A percentile compares a stretch with the other conserved stretches of the same genome.
Evolutionary conservation across 2,888 invertebrate species (phyloP).

Genomic region (Ommatoiulus sabulosus): DNA sequence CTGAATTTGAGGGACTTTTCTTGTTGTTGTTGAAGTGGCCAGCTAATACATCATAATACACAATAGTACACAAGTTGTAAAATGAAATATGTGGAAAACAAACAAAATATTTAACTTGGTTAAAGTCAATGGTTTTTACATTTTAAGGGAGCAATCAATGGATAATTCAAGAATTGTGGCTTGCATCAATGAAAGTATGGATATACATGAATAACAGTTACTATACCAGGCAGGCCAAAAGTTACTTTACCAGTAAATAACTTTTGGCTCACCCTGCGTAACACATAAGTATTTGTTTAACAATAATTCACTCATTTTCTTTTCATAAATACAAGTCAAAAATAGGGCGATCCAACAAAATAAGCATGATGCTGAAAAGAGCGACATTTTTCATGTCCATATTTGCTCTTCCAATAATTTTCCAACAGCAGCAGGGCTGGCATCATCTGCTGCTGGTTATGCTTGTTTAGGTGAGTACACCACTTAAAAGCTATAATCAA

Average conservation of each 20-base stretch:
- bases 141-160: slow-evolving; percentile 77
- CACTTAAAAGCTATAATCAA: slow-evolving; percentile 11
- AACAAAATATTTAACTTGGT: too few relatives aligned
- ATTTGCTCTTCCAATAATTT: slow-evolving; percentile 96
- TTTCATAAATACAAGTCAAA: neutral
- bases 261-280: too few relatives aligned
- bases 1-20: too few relatives aligned
- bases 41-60: too few relatives aligned
- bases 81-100: too few relatives aligned
- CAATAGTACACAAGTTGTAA: too few relatives aligned
- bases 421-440: slow-evolving; percentile 97
- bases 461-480: slow-evolving; percentile 83
- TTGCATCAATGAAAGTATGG: slow-evolving; percentile 79
- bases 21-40: too few relatives aligned
- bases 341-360: neutral
- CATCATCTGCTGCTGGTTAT: slow-evolving; percentile 98
- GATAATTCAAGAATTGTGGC: slow-evolving; percentile 79
- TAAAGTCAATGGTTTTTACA: neutral
- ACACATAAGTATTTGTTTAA: too few relatives aligned
- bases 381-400: slow-evolving; percentile 77
- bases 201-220: neutral
- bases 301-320: too few relatives aligned
- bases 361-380: slow-evolving; percentile 65
- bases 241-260: too few relatives aligned
- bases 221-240: too few relatives aligned